phyloP scores from a whole-genome alignment of 2,888 invertebrate species.

The Agonopterix arenella region DNA sequence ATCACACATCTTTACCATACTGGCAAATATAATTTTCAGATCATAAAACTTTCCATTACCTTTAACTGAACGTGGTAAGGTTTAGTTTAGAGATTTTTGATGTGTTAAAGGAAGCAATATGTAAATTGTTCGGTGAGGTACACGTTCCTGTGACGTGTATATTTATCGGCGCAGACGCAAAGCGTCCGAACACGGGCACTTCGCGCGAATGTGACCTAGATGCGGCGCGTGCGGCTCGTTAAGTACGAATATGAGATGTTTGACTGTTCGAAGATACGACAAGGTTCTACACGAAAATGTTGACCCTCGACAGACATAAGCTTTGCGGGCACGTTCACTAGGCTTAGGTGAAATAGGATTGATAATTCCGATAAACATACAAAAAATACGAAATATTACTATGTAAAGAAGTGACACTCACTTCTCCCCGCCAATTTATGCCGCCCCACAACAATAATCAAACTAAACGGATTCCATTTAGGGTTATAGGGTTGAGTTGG shows the following conservation, averaged over 20 bases:
- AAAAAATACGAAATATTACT: too few relatives aligned
- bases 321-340: too few relatives aligned
- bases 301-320: too few relatives aligned
- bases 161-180: conserved; percentile 62
- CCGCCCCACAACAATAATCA: too few relatives aligned
- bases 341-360: too few relatives aligned
- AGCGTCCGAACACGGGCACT: conserved; percentile 56
- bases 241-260: conserved; percentile 22
- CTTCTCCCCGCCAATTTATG: too few relatives aligned
- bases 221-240: conserved; percentile 30
- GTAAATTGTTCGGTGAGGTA: conserved; percentile 20
- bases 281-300: too few relatives aligned
- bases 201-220: conserved; percentile 68
- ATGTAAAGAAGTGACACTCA: too few relatives aligned
- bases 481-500: too few relatives aligned
- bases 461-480: too few relatives aligned
- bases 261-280: neutral
- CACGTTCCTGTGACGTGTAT: conserved; percentile 59
- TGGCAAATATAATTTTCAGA: neutral
- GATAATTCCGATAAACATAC: too few relatives aligned
- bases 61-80: conserved; percentile 7
- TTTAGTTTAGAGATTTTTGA: conserved; percentile 6
- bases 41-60: neutral
- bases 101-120: neutral
- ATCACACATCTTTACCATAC: conserved; percentile 1